Conservation (phyloP, 2,888 invertebrate genomes). For the Plebejus anna region DNA sequence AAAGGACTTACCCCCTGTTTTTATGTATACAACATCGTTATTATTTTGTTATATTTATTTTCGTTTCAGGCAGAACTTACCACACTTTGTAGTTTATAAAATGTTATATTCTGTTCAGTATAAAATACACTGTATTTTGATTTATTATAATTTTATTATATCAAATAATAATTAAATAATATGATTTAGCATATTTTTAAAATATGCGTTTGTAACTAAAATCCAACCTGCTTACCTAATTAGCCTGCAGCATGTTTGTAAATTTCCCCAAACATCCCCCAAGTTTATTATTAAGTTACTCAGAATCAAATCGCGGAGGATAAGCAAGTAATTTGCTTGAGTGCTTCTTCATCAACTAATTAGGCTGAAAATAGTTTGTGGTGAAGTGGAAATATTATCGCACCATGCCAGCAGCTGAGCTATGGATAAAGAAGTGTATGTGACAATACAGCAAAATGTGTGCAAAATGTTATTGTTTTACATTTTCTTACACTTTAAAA, state of each 20-base stretch:
- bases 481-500: background rate
- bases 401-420: background rate
- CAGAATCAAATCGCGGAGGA: background rate
- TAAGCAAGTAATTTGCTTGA: conserved; percentile 12
- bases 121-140: too few relatives aligned
- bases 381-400: background rate
- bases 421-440: background rate
- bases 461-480: background rate
- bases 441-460: background rate
- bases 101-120: too few relatives aligned
- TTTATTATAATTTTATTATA: too few relatives aligned
- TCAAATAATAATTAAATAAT: too few relatives aligned
- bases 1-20: background rate
- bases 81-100: too few relatives aligned
- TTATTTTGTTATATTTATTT: too few relatives aligned
- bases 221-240: background rate
- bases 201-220: background rate
- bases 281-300: background rate
- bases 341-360: conserved; percentile 2
- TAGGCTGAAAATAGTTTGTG: background rate
- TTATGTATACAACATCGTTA: too few relatives aligned
- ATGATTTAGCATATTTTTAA: too few relatives aligned
- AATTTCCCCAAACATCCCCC: background rate
- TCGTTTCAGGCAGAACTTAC: too few relatives aligned
- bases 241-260: background rate